A percentile compares a stretch with the other conserved stretches of the same genome.
phyloP scores from a whole-genome alignment of 30 jellyfish, hydroid and myxozoan genomes.

The Hydractinia symbiolongicarpus region DNA sequence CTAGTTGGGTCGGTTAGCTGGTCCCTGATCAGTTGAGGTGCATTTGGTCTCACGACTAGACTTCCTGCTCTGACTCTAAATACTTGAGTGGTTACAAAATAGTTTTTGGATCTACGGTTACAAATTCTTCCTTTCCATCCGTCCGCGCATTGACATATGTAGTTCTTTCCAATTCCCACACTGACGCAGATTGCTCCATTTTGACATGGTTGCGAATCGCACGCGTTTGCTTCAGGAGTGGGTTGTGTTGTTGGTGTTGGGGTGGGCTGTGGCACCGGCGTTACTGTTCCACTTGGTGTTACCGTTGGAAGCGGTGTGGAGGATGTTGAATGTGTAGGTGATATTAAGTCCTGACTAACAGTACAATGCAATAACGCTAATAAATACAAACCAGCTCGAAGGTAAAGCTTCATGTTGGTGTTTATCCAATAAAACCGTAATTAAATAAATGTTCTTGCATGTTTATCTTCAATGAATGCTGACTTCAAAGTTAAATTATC shows the following conservation, averaged over 20 bases:
- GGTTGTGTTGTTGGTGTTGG: slow-evolving; percentile 11
- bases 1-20: background rate
- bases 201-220: background rate
- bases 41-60: background rate
- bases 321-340: slow-evolving; percentile 2
- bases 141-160: background rate
- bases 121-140: slow-evolving; percentile 1
- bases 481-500: no score
- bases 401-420: no score
- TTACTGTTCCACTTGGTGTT: background rate
- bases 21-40: background rate
- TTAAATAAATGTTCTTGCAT: no score
- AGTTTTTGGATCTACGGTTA: background rate
- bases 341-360: background rate
- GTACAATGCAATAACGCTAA: no score
- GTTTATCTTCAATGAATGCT: no score
- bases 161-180: background rate
- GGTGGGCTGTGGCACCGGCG: background rate
- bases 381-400: no score
- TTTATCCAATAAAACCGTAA: no score
- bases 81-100: background rate
- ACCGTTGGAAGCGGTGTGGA: background rate
- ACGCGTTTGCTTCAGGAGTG: background rate
- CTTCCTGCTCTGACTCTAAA: background rate
- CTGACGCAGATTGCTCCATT: background rate